phyloP scores from a whole-genome alignment of 2,888 invertebrate species.

The Brachylomia viminalis region DNA sequence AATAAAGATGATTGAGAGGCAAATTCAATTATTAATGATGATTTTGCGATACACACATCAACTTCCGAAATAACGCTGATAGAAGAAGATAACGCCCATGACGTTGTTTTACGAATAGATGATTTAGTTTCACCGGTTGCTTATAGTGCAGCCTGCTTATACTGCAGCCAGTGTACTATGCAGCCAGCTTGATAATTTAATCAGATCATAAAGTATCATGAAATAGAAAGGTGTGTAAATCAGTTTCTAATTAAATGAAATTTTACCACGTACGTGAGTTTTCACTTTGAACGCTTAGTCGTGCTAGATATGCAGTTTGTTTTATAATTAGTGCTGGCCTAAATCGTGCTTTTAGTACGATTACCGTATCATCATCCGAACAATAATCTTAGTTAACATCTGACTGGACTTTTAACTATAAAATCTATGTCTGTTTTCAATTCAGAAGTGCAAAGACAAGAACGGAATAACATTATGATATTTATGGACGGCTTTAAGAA shows the following conservation, averaged over 20 bases:
- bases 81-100: not conserved
- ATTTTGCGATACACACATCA: not conserved
- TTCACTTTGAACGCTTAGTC: slow-evolving; percentile 5
- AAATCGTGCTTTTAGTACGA: slow-evolving; percentile 50
- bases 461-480: slow-evolving; percentile 29
- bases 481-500: not conserved
- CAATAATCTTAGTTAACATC: slow-evolving; percentile 41
- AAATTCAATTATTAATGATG: not conserved
- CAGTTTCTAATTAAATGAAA: not conserved
- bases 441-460: not conserved
- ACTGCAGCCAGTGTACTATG: not conserved
- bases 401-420: slow-evolving; percentile 32
- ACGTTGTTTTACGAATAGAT: not conserved
- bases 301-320: slow-evolving; percentile 33
- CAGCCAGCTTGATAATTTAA: not conserved
- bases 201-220: not conserved
- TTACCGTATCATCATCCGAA: slow-evolving; percentile 40
- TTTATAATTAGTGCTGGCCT: slow-evolving; percentile 32
- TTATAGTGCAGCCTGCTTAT: too few relatives aligned
- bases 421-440: not conserved
- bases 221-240: not conserved
- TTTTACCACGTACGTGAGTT: not conserved
- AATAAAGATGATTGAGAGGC: not conserved
- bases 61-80: not conserved
- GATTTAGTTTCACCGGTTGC: not conserved